Percentiles rank a stretch among this genome's conserved stretches.
These are phyloP conservation scores for Silurus asotus DNA, from an alignment of 2,113 vertebrate species.

Conservation along the genomic window DNA sequence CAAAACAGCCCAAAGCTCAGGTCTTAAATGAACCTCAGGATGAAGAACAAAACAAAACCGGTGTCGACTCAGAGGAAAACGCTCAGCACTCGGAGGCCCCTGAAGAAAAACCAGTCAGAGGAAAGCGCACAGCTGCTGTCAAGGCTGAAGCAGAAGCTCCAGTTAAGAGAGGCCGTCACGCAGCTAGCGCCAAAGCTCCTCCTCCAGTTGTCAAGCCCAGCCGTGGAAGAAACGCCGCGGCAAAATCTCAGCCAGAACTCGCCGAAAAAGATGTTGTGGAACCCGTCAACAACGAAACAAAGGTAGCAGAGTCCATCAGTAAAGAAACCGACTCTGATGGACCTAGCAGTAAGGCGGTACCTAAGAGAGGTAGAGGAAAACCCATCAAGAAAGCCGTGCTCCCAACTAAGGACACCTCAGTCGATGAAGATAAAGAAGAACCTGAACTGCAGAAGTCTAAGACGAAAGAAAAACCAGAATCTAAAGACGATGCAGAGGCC, in stretches of 20 bases:
- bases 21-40: neutral
- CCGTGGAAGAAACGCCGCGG: slow-evolving; percentile 38
- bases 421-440: neutral
- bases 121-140: slow-evolving; percentile 1
- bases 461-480: neutral
- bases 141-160: slow-evolving; percentile 30
- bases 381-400: slow-evolving; percentile 37
- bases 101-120: slow-evolving; percentile 7
- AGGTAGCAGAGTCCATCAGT: neutral
- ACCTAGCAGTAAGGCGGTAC: neutral
- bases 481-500: neutral
- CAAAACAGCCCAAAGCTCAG: slow-evolving; percentile 15
- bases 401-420: slow-evolving; percentile 26
- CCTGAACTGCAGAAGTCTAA: neutral
- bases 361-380: slow-evolving; percentile 48
- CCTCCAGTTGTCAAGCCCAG: slow-evolving; percentile 22
- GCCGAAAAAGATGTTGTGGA: slow-evolving; percentile 9
- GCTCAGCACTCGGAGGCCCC: neutral
- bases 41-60: neutral
- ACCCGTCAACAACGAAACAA: neutral
- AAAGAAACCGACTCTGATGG: slow-evolving; percentile 1
- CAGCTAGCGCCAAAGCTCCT: neutral
- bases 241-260: neutral
- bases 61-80: neutral
- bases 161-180: slow-evolving; percentile 42